A percentile compares a stretch with the other conserved stretches of the same genome.
Evolutionary conservation across 2,888 invertebrate genomes (phyloP).

Genomic region (Nephrotoma appendiculata): DNA sequence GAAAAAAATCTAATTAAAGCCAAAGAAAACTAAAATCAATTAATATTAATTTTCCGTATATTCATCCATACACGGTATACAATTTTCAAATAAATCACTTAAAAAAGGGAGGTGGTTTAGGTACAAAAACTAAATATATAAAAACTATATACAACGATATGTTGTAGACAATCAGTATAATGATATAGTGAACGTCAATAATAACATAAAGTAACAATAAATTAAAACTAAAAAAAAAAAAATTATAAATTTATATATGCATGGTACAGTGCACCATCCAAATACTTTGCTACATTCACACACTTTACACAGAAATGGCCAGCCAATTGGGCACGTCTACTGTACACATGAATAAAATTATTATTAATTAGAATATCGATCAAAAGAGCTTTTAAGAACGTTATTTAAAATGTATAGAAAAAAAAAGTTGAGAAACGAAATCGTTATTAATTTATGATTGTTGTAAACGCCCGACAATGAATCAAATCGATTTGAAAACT

Average conservation of each 20-base stretch:
- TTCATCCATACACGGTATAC: neutral
- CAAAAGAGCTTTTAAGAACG: neutral
- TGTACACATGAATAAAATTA: neutral
- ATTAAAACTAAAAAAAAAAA: neutral
- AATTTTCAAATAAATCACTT: neutral
- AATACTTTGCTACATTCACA: neutral
- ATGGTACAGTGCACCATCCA: neutral
- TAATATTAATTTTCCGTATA: neutral
- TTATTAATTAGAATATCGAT: conserved; percentile 4
- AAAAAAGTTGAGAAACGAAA: neutral
- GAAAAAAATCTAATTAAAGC: neutral
- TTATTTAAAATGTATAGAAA: neutral
- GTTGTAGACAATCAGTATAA: neutral
- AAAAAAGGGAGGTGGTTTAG: neutral
- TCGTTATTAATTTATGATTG: conserved; percentile 3
- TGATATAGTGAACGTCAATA: neutral
- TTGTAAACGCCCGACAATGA: conserved; percentile 6
- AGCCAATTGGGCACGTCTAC: neutral
- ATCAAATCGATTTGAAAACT: neutral
- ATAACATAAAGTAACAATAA: neutral
- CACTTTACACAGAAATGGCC: neutral
- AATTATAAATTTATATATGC: neutral
- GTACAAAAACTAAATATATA: neutral
- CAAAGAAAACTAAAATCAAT: neutral
- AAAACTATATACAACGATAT: neutral